These are phyloP conservation scores for Phyllopteryx taeniolatus DNA, from an alignment of 2,113 vertebrate species.

Conservation along the genomic window DNA sequence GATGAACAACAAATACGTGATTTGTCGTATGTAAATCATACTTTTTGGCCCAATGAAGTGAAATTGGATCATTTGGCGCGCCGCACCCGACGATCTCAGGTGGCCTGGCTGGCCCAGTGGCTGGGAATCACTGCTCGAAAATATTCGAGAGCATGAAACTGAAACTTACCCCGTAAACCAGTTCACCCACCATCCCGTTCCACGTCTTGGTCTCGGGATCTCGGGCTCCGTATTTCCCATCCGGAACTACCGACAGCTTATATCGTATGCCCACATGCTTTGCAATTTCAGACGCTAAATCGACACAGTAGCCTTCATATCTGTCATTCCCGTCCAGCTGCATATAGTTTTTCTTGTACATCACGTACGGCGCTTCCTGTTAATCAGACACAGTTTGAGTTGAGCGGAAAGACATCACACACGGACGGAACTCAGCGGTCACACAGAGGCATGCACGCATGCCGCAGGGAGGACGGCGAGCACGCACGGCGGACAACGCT, in stretches of 20 bases:
- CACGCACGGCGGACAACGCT: constrained; percentile 26
- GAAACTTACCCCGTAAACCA: constrained; percentile 96
- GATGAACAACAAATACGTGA: too few species aligned
- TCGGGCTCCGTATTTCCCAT: constrained; percentile 95
- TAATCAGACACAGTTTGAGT: constrained; percentile 75
- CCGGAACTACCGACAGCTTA: constrained; percentile 92
- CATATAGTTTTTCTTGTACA: constrained; percentile 98
- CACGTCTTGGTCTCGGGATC: constrained; percentile 97
- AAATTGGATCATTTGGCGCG: too few species aligned
- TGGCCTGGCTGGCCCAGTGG: too few species aligned
- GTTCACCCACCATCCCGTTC: constrained; percentile 99
- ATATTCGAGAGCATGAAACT: background rate
- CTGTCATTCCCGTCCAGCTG: constrained; percentile 95
- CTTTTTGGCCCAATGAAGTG: too few species aligned
- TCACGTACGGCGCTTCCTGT: constrained; percentile 98
- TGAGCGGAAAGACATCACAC: constrained; percentile 38
- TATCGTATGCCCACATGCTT: constrained; percentile 98
- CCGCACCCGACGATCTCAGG: too few species aligned
- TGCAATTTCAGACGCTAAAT: constrained; percentile 98
- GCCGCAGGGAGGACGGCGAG: constrained; percentile 30
- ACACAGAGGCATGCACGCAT: constrained; percentile 47
- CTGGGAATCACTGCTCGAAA: background rate
- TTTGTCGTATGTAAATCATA: too few species aligned
- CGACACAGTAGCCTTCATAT: constrained; percentile 99
- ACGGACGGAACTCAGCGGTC: constrained; percentile 38